Percentiles rank a stretch among this genome's conserved stretches.
These are phyloP conservation scores for Caenorhabditis sp. DNA, from an alignment of 2,888 invertebrate species.

Conservation along the genomic window DNA sequence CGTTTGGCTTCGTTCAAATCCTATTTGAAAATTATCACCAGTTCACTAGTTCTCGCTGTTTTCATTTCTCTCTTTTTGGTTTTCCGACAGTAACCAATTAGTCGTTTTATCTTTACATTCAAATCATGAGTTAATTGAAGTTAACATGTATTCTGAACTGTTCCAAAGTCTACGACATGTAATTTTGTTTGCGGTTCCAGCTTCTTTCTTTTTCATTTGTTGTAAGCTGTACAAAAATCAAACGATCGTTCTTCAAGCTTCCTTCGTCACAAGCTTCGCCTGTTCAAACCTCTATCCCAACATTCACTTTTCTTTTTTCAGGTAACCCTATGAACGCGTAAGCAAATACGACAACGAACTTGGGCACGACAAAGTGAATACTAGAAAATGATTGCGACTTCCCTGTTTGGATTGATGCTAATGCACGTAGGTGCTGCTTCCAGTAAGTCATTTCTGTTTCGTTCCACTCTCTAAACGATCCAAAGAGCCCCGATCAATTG, in stretches of 20 bases:
- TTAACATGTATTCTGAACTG: too few species aligned
- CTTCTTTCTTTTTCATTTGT: background rate
- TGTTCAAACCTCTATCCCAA: background rate
- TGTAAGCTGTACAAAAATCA: background rate
- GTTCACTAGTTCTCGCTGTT: background rate
- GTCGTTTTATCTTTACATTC: too few species aligned
- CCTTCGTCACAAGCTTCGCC: background rate
- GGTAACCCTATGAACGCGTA: slow-evolving; percentile 35
- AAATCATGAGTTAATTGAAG: too few species aligned
- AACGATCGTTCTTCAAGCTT: background rate
- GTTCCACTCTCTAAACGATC: too few species aligned
- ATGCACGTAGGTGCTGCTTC: slow-evolving; percentile 49
- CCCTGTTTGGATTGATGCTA: slow-evolving; percentile 41
- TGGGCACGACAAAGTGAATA: slow-evolving; percentile 17
- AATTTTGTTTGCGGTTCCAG: too few species aligned
- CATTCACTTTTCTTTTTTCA: slow-evolving; percentile 19
- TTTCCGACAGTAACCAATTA: background rate
- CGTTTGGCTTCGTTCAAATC: slow-evolving; percentile 48
- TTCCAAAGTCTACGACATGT: too few species aligned
- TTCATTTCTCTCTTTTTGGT: background rate
- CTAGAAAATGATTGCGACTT: slow-evolving; percentile 52
- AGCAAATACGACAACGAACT: slow-evolving; percentile 13
- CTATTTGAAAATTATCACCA: slow-evolving; percentile 20
- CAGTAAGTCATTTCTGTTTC: slow-evolving; percentile 10
- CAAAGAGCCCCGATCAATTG: slow-evolving; percentile 14